These are phyloP conservation scores for Cavia porcellus DNA, from an alignment of 2,113 vertebrate species.

Conservation along the genomic window DNA sequence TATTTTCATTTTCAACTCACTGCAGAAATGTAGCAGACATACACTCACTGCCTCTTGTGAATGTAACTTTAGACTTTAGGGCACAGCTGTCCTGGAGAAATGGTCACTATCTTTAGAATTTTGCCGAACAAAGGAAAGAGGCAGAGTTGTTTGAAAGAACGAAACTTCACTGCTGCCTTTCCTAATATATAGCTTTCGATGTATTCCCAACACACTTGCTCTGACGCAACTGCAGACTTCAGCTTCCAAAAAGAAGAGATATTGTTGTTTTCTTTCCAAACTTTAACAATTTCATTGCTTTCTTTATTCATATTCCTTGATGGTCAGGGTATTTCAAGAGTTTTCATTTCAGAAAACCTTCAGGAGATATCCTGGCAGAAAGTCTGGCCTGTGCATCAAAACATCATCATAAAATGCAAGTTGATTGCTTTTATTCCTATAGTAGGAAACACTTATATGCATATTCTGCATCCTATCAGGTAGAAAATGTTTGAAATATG, in stretches of 20 bases:
- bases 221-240: not conserved
- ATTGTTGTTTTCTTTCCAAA: not conserved
- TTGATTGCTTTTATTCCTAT: not conserved
- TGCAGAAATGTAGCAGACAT: not conserved
- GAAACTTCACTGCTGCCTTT: too few species aligned
- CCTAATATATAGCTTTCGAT: not conserved
- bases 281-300: not conserved
- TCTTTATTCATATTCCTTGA: not conserved
- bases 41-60: not conserved
- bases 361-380: not conserved
- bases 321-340: not conserved
- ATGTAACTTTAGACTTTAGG: not conserved
- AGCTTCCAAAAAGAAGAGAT: not conserved
- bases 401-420: not conserved
- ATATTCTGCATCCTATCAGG: not conserved
- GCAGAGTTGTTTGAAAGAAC: not conserved
- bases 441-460: not conserved
- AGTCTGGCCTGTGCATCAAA: not conserved
- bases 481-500: not conserved
- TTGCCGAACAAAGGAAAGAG: not conserved
- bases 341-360: constrained; percentile 9
- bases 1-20: not conserved
- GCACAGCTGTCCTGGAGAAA: not conserved
- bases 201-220: not conserved
- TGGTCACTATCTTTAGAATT: not conserved